phyloP scores from a whole-genome alignment of 2,113 vertebrate species.

The Toxostoma redivivum region DNA sequence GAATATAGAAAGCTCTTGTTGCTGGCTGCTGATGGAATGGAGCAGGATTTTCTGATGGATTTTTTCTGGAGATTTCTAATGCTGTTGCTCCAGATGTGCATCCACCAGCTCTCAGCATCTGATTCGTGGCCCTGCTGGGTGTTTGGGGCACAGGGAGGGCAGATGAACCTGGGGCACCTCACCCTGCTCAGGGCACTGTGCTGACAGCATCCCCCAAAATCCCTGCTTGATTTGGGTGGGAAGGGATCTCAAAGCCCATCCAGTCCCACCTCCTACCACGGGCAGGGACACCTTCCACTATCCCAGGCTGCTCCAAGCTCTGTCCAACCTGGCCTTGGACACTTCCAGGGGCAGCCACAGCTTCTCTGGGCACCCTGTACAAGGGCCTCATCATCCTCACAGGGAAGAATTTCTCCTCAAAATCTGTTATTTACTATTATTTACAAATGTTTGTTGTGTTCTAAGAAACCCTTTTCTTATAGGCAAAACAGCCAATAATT shows the following conservation, averaged over 20 bases:
- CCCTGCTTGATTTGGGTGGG: too few relatives aligned
- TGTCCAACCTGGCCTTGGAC: accelerated
- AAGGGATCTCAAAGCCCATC: neutral
- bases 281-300: accelerated
- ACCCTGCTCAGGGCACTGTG: neutral
- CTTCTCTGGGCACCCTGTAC: neutral
- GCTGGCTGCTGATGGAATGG: neutral
- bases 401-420: neutral
- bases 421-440: neutral
- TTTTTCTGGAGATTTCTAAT: neutral
- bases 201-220: neutral
- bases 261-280: accelerated
- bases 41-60: neutral
- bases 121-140: neutral
- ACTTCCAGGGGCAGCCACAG: neutral
- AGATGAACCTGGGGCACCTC: accelerated
- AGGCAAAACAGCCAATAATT: neutral
- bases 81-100: neutral
- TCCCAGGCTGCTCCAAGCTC: accelerated
- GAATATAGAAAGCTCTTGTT: constrained; percentile 30
- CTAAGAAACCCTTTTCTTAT: neutral
- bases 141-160: neutral
- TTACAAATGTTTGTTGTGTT: neutral
- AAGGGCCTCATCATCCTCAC: accelerated
- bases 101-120: neutral